Conservation (phyloP, 2,888 invertebrate genomes). For the Cyrtodaria siliqua region DNA sequence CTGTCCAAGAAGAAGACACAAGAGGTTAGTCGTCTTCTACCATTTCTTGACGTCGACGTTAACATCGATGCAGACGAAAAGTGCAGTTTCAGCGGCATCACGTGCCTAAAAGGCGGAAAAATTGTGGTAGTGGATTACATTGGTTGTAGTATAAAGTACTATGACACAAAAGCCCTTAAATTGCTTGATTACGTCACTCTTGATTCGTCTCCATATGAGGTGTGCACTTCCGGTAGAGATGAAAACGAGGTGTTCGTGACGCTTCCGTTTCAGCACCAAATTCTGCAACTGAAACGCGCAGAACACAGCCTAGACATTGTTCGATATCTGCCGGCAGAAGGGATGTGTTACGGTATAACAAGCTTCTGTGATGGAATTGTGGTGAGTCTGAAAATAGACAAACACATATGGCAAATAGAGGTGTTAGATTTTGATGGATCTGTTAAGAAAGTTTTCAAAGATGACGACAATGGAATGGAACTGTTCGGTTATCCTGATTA, state of each 20-base stretch:
- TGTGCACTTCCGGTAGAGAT: constrained; percentile 30
- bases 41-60: constrained; percentile 57
- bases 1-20: constrained; percentile 18
- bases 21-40: constrained; percentile 33
- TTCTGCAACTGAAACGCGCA: constrained; percentile 19
- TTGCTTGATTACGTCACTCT: constrained; percentile 33
- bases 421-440: constrained; percentile 39
- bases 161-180: constrained; percentile 46
- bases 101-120: constrained; percentile 46
- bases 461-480: constrained; percentile 36
- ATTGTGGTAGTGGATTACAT: constrained; percentile 50
- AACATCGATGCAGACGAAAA: constrained; percentile 39
- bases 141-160: constrained; percentile 47
- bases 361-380: constrained; percentile 44
- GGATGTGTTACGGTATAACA: constrained; percentile 48
- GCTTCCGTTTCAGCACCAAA: constrained; percentile 40
- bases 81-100: constrained; percentile 56
- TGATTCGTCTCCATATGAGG: constrained; percentile 45
- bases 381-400: constrained; percentile 41
- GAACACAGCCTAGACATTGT: constrained; percentile 17
- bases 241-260: constrained; percentile 42
- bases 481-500: constrained; percentile 52
- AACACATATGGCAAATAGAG: constrained; percentile 45
- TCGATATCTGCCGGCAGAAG: constrained; percentile 28
- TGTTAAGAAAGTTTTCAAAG: constrained; percentile 45